Percentiles rank a stretch among this genome's conserved stretches.
Evolutionary conservation across 2,113 vertebrate species (phyloP).

Genomic region (Malurus cyaneus): DNA sequence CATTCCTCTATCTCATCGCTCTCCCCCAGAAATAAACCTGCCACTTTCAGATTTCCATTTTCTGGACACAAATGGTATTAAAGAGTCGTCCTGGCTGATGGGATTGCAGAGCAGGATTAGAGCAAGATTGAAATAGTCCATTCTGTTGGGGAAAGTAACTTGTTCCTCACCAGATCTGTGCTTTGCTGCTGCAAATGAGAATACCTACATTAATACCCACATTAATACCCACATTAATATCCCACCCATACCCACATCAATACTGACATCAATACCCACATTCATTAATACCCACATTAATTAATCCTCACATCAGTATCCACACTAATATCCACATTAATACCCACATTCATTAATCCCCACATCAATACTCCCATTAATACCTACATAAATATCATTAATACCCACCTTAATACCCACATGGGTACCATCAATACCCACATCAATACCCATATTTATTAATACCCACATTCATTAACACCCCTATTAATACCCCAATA

Average conservation of each 20-base stretch:
- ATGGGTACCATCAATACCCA: background rate
- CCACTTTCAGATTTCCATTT: background rate
- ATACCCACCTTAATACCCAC: background rate
- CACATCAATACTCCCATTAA: background rate
- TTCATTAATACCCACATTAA: background rate
- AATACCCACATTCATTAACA: background rate
- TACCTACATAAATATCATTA: background rate
- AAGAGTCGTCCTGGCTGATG: background rate
- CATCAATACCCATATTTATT: background rate
- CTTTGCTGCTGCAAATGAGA: background rate
- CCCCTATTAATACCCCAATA: background rate
- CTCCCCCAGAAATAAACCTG: background rate
- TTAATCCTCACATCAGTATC: background rate
- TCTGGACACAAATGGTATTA: background rate
- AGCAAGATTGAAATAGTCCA: slow-evolving; percentile 4
- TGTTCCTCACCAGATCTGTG: background rate
- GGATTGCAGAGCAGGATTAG: slow-evolving; percentile 18
- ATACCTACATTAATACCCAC: background rate
- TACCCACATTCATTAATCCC: background rate
- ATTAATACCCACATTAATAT: background rate
- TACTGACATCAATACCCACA: background rate
- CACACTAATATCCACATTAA: background rate
- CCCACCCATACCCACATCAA: background rate
- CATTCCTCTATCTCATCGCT: background rate
- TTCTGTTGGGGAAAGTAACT: background rate